Conservation (phyloP, 2,888 invertebrate genomes). For the Ormyrus labotus region DNA sequence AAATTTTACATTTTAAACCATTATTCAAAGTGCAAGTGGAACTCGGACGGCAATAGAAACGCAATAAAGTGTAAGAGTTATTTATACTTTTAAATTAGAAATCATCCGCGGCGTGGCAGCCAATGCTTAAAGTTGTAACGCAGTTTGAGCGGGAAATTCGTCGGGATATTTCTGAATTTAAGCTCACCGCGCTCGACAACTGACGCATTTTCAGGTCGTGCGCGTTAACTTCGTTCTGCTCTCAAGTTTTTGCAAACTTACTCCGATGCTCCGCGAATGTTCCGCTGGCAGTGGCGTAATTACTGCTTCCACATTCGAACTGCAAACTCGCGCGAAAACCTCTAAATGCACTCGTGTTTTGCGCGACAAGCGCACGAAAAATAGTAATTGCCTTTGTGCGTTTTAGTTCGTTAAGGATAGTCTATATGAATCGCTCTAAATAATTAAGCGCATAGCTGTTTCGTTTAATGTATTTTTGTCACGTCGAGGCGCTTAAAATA, state of each 20-base stretch:
- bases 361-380: too few relatives aligned
- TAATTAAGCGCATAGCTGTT: too few relatives aligned
- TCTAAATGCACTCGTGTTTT: too few relatives aligned
- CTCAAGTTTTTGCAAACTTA: conserved; percentile 38
- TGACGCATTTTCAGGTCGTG: conserved; percentile 18
- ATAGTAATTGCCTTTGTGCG: too few relatives aligned
- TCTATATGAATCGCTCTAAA: too few relatives aligned
- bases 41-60: not conserved
- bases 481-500: too few relatives aligned
- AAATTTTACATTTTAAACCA: too few relatives aligned
- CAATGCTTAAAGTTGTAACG: conserved; percentile 39
- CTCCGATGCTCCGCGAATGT: conserved; percentile 5
- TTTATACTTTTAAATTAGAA: conserved; percentile 35
- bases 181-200: not conserved
- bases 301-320: conserved; percentile 28
- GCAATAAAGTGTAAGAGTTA: conserved; percentile 1
- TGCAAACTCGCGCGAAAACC: not conserved
- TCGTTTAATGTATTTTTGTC: too few relatives aligned
- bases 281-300: conserved; percentile 10
- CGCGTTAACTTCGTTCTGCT: conserved; percentile 23
- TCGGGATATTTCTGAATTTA: conserved; percentile 40
- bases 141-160: conserved; percentile 34
- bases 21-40: not conserved
- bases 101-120: conserved; percentile 14
- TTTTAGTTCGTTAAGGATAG: too few relatives aligned